Base-by-base conservation (phyloP, 2,888 invertebrate genomes). In the Dichetophora obliterata region DNA sequence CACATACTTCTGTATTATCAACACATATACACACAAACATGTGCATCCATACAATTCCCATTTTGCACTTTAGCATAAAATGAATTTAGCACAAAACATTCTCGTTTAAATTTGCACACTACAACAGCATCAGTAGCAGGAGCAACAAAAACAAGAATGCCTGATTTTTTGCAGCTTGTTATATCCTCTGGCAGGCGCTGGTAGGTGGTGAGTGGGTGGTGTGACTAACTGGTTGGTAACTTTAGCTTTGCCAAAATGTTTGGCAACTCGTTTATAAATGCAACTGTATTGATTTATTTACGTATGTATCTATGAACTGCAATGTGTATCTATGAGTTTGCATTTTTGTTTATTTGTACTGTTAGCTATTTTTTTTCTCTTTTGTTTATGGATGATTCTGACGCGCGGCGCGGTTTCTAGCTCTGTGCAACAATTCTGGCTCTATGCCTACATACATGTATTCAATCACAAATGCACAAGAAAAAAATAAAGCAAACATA, bases 1-100 rank as follows among this genome's bases (percentile, higher is more conserved):
- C 31, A 43, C 9, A 37, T 22, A 6, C 63, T 2, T 59, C 3
- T 61, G 65, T 66, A 22, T 19, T 52, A 22, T 50, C 48, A 11
- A 22, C 22, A 65, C 22, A 65, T 8, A n/a, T 59, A 6, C n/a
- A 52, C 11, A 63, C 34, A 70, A 14, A 52, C 24, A 14, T 31
- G 22, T 37, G 16, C 24, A 31, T 34, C 3, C 70, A 19, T 34
- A 22, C 54, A 65, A 31, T 75, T 77, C 61, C 73, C 75, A 78
- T 75, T 78, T 69, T 52, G 52, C 68, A 61, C 73, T 59, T 59
- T 72, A 52, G 61, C 75, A 57, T 34, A 75, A 78, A 75, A 75
- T 75, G 75, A 72, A 78, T 78, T 78, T 75, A 75, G 75, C 68
- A 66, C 75, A 78, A 72, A 73, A 75, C 73, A 75, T 71, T 54